phyloP scores from a whole-genome alignment of 2,888 invertebrate species.

The Polydesmus complanatus region DNA sequence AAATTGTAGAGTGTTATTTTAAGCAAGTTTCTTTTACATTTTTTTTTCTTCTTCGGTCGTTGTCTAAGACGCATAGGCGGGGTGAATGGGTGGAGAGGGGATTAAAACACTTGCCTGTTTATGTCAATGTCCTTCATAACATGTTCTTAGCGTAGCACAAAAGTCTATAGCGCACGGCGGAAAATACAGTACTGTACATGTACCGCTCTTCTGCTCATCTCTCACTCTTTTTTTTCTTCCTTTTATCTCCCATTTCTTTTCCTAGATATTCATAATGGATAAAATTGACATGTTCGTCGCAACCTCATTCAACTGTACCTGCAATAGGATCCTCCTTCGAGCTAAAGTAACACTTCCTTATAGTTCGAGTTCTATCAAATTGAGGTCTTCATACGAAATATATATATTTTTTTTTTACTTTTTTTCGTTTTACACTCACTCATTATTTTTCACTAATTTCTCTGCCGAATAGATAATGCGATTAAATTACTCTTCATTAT shows the following conservation, averaged over 20 bases:
- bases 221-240: neutral
- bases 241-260: neutral
- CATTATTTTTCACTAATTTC: too few species aligned
- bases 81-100: neutral
- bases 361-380: neutral
- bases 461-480: too few species aligned
- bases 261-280: neutral
- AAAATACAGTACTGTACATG: neutral
- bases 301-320: neutral
- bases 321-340: neutral
- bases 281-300: neutral
- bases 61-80: neutral
- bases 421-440: too few species aligned
- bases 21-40: too few species aligned
- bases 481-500: too few species aligned
- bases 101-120: neutral
- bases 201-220: too few species aligned
- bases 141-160: too few species aligned
- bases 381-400: neutral
- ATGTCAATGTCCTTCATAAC: neutral
- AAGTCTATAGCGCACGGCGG: neutral
- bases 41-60: neutral
- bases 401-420: neutral
- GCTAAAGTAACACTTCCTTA: neutral
- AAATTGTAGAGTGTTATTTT: neutral